Evolutionary conservation across 2,113 vertebrate species (phyloP).

Genomic region (Carettochelys insculpta): DNA sequence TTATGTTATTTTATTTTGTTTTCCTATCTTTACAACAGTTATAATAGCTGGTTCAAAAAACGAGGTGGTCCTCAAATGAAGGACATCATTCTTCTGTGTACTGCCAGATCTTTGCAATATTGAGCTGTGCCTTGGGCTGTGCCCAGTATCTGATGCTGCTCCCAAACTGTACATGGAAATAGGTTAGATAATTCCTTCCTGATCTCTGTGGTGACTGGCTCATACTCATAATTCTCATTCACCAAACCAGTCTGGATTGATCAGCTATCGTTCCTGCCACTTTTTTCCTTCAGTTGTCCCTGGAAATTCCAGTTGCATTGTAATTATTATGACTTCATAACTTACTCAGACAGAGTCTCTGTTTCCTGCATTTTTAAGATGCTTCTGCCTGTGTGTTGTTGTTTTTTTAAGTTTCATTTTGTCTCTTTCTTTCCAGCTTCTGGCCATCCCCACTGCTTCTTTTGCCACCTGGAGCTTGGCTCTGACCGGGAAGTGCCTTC

Average conservation of each 20-base stretch:
- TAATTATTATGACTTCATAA: neutral
- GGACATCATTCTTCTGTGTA: neutral
- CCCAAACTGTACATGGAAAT: neutral
- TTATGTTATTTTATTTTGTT: neutral
- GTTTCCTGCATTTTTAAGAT: neutral
- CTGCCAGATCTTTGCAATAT: neutral
- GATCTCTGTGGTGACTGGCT: neutral
- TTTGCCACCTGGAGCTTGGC: constrained; percentile 90
- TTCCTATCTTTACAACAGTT: neutral
- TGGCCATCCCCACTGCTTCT: constrained; percentile 91
- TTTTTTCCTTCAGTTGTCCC: neutral
- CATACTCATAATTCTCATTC: neutral
- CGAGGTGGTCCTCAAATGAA: neutral
- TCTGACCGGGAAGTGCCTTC: constrained; percentile 89
- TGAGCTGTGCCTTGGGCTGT: neutral
- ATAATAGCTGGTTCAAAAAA: neutral
- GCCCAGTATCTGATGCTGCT: neutral
- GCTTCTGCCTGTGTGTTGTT: neutral
- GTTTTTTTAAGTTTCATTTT: neutral
- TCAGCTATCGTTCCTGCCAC: neutral
- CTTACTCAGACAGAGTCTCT: neutral
- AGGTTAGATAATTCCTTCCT: neutral
- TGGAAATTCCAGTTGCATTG: neutral
- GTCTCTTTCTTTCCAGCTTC: constrained; percentile 70
- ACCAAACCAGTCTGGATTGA: neutral